phyloP scores from a whole-genome alignment of 1,140 invertebrate genomes.

The Drosophila pseudoananassae region DNA sequence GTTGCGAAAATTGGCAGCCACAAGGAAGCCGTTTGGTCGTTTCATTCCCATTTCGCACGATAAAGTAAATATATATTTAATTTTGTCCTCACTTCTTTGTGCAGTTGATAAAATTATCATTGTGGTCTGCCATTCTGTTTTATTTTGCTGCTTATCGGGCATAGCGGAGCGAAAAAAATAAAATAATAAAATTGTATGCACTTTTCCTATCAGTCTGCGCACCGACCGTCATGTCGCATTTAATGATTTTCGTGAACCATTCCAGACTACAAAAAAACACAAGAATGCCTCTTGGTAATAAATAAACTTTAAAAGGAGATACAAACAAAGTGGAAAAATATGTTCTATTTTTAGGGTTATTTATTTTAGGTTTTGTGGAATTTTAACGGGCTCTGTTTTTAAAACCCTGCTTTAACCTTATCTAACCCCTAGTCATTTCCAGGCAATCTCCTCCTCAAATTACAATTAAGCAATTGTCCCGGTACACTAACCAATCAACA shows the following conservation, averaged over 20 bases:
- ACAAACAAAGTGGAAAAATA: background rate
- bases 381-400: background rate
- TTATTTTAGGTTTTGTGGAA: background rate
- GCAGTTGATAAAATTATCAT: constrained; percentile 68
- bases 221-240: background rate
- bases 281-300: background rate
- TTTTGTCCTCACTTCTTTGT: constrained; percentile 18
- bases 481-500: constrained; percentile 28
- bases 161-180: constrained; percentile 34
- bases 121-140: constrained; percentile 41
- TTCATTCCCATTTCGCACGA: constrained; percentile 56
- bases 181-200: constrained; percentile 66
- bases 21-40: constrained; percentile 58
- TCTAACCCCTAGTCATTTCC: background rate
- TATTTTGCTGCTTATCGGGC: constrained; percentile 60
- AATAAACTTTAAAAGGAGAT: too few species aligned
- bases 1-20: constrained; percentile 59
- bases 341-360: background rate
- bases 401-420: background rate
- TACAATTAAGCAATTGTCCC: constrained; percentile 29
- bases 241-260: constrained; percentile 3
- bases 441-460: constrained; percentile 24
- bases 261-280: background rate
- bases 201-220: constrained; percentile 56
- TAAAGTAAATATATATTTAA: constrained; percentile 66